Evolutionary conservation across 2,113 vertebrate species (phyloP).

Genomic region (Callionymus lyra): DNA sequence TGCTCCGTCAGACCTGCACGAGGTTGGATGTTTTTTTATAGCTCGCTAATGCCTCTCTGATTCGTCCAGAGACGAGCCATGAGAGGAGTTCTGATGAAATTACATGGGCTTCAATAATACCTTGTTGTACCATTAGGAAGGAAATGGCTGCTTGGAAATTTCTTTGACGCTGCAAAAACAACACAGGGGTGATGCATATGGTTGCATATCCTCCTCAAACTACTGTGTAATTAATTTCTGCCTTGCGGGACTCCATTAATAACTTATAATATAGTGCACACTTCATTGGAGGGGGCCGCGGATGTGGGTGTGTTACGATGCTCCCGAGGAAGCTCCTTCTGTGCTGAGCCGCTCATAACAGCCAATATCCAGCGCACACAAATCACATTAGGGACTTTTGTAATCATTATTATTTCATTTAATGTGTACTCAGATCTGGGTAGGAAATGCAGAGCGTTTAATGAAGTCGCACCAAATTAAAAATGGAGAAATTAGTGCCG

Average conservation of each 20-base stretch:
- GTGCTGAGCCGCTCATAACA: slow-evolving; percentile 28
- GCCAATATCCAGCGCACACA: slow-evolving; percentile 19
- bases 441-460: slow-evolving; percentile 14
- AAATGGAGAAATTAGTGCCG: slow-evolving; percentile 1
- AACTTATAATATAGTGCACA: slow-evolving; percentile 64
- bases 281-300: slow-evolving; percentile 57
- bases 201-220: slow-evolving; percentile 30
- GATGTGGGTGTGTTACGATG: slow-evolving; percentile 40
- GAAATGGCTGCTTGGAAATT: slow-evolving; percentile 37
- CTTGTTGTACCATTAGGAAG: slow-evolving; percentile 36
- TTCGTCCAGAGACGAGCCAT: slow-evolving; percentile 34
- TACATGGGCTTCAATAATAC: slow-evolving; percentile 39
- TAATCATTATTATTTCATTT: slow-evolving; percentile 20
- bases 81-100: slow-evolving; percentile 54
- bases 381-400: slow-evolving; percentile 31
- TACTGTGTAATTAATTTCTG: slow-evolving; percentile 60
- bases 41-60: slow-evolving; percentile 2
- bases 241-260: slow-evolving; percentile 60
- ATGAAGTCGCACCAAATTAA: slow-evolving; percentile 15
- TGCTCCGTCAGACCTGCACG: too few relatives aligned
- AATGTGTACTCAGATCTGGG: slow-evolving; percentile 21
- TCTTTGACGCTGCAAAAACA: slow-evolving; percentile 32
- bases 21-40: too few relatives aligned
- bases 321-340: slow-evolving; percentile 29
- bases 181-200: slow-evolving; percentile 29